Base-by-base conservation (phyloP, 2,797 vertebrate genomes). In the Jordanella pulchra region DNA sequence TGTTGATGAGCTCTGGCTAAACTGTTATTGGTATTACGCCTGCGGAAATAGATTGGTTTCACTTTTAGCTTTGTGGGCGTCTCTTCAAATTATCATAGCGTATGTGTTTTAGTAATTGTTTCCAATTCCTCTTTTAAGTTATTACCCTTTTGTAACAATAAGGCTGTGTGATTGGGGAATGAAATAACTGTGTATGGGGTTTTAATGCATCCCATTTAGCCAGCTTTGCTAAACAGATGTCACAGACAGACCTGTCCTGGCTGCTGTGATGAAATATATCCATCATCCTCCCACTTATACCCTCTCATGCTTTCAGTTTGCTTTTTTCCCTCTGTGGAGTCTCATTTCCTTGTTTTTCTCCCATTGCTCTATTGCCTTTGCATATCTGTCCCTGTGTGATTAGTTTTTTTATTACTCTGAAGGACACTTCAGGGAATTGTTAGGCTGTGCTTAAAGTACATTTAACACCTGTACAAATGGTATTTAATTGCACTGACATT, bases 201-300 rank as follows among this genome's bases (percentile, higher is more conserved):
- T 93, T 92, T 92, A 93, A 93, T 93, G 91, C 85, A 90, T 91
- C 84, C 92, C 87, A 91, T 93, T 92, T 93, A 92, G 86, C 85
- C 80, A 84, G 85, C 87, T 88, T 83, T 35, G 73, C 84, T 88
- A 89, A 92, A 88, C 92, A 94, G 90, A 93, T 94, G 93, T 91
- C 89, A 91, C 85, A 88, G 84, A 88, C 84, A 78, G 88, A 92
- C 90, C 89, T 93, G 89, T 92, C 89, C 90, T 87, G 89, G 81
- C 84, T 91, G 78, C 73, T 18, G 81, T 92, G 92, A 93, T 93
- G 92, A 92, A 92, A 94, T 91, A 89, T 93, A 94, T 93, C 91
- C 91, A 94, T 94, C 92, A 93, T 93, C 87, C 86, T 85, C 84
- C 83, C 89, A 89, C 91, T 91, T 90, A 85, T 28, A 87, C 77